Evolutionary conservation across 37 sponge, comb jelly and placozoan genomes (phyloP).

Genomic region (Aplysina aerophoba): DNA sequence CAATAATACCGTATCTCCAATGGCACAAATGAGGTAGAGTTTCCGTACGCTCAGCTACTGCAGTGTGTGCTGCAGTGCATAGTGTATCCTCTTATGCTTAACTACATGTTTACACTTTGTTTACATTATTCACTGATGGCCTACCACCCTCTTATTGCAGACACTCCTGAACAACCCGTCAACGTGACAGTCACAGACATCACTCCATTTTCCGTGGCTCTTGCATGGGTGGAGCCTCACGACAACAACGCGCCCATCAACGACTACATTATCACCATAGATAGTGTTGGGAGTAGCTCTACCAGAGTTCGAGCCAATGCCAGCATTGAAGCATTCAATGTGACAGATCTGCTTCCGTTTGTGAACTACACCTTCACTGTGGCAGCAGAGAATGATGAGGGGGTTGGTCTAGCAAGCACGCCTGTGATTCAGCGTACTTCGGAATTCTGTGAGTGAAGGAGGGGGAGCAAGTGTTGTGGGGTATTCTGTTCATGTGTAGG

Average conservation of each 20-base stretch:
- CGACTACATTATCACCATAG: slow-evolving; percentile 29
- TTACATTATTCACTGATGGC: neutral
- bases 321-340: neutral
- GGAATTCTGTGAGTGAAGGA: slow-evolving; percentile 32
- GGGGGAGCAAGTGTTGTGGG: neutral
- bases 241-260: slow-evolving; percentile 69
- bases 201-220: slow-evolving; percentile 25
- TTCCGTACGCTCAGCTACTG: neutral
- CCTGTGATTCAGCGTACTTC: slow-evolving; percentile 22
- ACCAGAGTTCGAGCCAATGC: neutral
- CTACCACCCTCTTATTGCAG: slow-evolving; percentile 7
- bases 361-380: slow-evolving; percentile 47
- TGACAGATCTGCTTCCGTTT: slow-evolving; percentile 35
- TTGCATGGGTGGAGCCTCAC: slow-evolving; percentile 63
- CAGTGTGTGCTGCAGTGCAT: neutral
- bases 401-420: slow-evolving; percentile 46
- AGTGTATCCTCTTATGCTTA: neutral
- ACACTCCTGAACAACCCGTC: slow-evolving; percentile 38
- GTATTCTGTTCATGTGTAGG: neutral
- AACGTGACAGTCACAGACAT: slow-evolving; percentile 32
- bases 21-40: neutral
- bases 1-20: too few species aligned
- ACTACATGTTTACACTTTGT: neutral
- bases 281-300: neutral
- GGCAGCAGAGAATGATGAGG: slow-evolving; percentile 43